phyloP scores from a whole-genome alignment of 2,888 invertebrate genomes.

The Noctua comes region DNA sequence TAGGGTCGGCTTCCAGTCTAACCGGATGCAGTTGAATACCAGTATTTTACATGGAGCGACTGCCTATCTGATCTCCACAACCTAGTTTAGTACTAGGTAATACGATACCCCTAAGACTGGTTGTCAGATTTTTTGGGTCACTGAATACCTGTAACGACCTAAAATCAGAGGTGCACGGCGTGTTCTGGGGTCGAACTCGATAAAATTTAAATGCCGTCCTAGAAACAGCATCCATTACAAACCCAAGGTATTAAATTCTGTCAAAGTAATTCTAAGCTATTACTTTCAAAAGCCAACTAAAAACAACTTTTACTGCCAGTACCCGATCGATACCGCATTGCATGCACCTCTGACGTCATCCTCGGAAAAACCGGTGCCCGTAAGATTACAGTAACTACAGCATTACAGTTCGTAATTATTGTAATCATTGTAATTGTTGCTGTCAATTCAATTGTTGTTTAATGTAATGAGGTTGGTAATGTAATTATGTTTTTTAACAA shows the following conservation, averaged over 20 bases:
- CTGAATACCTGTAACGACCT: no score
- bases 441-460: slow-evolving; percentile 44
- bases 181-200: no score
- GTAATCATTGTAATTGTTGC: slow-evolving; percentile 35
- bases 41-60: no score
- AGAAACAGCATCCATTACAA: neutral
- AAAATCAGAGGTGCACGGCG: no score
- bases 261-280: slow-evolving; percentile 5
- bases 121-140: no score
- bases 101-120: no score
- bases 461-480: slow-evolving; percentile 22
- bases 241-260: neutral
- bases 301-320: slow-evolving; percentile 23
- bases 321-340: slow-evolving; percentile 36
- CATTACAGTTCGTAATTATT: slow-evolving; percentile 25
- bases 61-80: no score
- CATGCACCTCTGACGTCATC: slow-evolving; percentile 49
- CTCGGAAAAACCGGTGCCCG: slow-evolving; percentile 44
- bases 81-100: no score
- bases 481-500: slow-evolving; percentile 16
- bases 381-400: slow-evolving; percentile 16
- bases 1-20: no score
- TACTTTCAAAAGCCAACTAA: slow-evolving; percentile 13
- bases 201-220: neutral
- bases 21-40: no score